phyloP scores from a whole-genome alignment of 2,113 vertebrate genomes.

The Dasyurus viverrinus region DNA sequence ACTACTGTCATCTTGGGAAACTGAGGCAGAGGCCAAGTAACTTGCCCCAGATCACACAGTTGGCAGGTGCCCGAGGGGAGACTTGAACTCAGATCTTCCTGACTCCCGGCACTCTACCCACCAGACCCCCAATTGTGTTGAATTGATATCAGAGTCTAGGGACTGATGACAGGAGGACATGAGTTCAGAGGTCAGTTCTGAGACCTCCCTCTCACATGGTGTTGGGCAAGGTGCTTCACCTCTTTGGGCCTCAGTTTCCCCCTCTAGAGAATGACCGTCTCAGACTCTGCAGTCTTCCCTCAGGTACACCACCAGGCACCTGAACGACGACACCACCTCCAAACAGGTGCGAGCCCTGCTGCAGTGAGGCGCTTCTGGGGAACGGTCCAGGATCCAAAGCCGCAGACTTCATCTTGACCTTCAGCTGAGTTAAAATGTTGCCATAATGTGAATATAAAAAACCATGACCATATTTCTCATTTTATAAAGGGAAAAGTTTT shows the following conservation, averaged over 20 bases:
- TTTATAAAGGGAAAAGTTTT: conserved; percentile 81
- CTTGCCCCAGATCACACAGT: neutral
- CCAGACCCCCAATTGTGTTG: neutral
- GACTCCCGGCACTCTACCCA: neutral
- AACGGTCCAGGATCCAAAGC: neutral
- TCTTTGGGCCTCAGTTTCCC: neutral
- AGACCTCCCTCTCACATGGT: neutral
- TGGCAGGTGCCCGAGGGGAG: neutral
- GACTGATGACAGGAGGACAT: neutral
- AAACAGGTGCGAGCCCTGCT: conserved; percentile 96
- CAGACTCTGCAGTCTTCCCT: neutral
- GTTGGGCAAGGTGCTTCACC: neutral
- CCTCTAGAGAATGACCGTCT: neutral
- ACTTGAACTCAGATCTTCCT: neutral
- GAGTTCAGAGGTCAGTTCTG: neutral
- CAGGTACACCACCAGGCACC: conserved; percentile 95
- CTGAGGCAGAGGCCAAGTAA: neutral
- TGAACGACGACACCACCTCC: conserved; percentile 95
- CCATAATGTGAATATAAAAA: conserved; percentile 79
- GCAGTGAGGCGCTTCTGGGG: conserved; percentile 83
- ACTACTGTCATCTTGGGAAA: neutral
- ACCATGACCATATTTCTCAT: conserved; percentile 89
- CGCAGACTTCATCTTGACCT: conserved; percentile 57
- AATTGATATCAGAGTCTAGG: neutral
- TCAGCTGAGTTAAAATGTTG: conserved; percentile 80